Evolutionary conservation across 2,888 invertebrate species (phyloP).

Genomic region (Loripinus fragilis): DNA sequence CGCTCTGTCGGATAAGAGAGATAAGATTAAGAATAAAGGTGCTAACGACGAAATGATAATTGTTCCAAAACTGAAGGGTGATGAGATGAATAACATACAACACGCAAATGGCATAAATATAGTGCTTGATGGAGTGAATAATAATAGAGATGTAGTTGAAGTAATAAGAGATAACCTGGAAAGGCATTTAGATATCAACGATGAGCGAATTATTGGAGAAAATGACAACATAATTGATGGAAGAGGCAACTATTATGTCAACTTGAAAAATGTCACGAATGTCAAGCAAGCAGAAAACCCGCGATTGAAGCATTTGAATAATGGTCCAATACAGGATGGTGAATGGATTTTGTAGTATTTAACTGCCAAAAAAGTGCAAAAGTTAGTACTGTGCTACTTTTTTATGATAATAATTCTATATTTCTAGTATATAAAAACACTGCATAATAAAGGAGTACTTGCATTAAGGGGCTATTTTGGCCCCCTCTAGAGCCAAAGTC

Average conservation of each 20-base stretch:
- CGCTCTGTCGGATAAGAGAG: slow-evolving; percentile 87
- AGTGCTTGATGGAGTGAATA: slow-evolving; percentile 8
- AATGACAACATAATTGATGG: not conserved
- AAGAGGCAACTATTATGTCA: no score
- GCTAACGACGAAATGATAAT: not conserved
- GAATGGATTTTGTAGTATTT: slow-evolving; percentile 7
- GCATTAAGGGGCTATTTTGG: no score
- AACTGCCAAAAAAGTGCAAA: no score
- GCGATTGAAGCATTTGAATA: not conserved
- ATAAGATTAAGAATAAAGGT: slow-evolving; percentile 83
- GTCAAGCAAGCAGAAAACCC: not conserved
- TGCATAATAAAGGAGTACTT: no score
- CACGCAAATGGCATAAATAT: not conserved
- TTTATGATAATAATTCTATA: no score
- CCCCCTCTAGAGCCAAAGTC: no score
- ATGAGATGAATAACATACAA: not conserved
- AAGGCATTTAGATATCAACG: not conserved
- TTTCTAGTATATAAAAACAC: no score
- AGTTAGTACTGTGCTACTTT: no score
- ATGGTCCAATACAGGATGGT: not conserved
- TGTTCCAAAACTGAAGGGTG: not conserved
- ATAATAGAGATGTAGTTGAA: not conserved
- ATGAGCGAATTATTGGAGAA: not conserved
- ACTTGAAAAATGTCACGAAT: not conserved
- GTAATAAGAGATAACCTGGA: not conserved